Evolutionary conservation across 2,113 vertebrate genomes (phyloP), one percentile per base, ranked within the genome.

Genomic region (Ctenomys sociabilis): DNA sequence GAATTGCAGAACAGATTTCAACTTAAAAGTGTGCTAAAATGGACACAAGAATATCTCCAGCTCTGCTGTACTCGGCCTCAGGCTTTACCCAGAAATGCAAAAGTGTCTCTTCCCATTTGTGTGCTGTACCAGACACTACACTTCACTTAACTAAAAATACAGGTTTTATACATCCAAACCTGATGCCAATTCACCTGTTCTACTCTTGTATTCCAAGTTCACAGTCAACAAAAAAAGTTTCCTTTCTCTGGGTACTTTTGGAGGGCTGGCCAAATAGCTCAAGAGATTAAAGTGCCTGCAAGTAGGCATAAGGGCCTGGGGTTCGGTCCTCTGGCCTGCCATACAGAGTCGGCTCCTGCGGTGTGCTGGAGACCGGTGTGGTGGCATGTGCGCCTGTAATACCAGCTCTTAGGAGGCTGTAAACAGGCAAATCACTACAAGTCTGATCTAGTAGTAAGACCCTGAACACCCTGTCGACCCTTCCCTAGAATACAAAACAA

Each of bases 1-100:
- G 80, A 82, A 73, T 1, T 88, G 52, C 94, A 83, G 37, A 91
- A 24, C 28, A 95, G 64, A 84, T 28, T 83, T 82, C 80, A 80
- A 45, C 22, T 68, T 24, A 37, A 75, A 90, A 54, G 40, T 90
- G 13, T 54, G n/a, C 54, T 61, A 73, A 84, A 92, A 90, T 9
- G 54, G 28, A 84, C 49, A 32, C 5, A 66, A 86, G 16, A 66
- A 75, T 37, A 52, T 32, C 59, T n/a, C 11, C 11, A 43, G 64
- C 85, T 91, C 57, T 68, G 64, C 24, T 70, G 2, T 43, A 19
- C 32, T 73, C 32, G 45, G 24, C 24, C 43, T 72, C 28, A 10
- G 22, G 28, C 19, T 72, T 83, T 68, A 59, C 9, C 84, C 35
- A 84, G 63, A 26, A 81, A 80, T n/a, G 2, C 22, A 49, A 81